Conservation (phyloP, 2,797 vertebrate genomes). For the Mustela erminea region DNA sequence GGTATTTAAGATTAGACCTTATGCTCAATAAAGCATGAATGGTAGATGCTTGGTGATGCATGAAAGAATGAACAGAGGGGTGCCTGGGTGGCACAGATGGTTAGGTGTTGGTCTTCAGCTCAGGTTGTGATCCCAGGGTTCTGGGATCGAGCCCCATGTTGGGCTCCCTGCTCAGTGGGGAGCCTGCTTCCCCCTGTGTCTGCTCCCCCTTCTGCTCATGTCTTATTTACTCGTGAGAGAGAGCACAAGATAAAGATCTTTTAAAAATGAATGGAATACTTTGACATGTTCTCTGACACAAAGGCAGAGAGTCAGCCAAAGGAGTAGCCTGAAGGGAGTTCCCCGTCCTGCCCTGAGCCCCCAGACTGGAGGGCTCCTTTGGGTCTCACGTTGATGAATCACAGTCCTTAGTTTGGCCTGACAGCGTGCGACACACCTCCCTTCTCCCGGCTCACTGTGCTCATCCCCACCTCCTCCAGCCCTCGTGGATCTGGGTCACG, state of each 20-base stretch:
- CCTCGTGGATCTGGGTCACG: conserved; percentile 48
- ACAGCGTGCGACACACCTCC: neutral
- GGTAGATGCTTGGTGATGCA: neutral
- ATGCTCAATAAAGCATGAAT: neutral
- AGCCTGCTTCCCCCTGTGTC: neutral
- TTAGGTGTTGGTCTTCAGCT: neutral
- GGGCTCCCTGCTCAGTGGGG: neutral
- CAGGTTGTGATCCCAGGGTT: neutral
- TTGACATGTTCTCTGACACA: neutral
- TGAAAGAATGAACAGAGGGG: neutral
- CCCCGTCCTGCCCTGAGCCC: neutral
- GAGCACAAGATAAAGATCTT: neutral
- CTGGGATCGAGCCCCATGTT: neutral
- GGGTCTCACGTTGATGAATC: neutral
- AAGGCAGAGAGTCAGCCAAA: neutral
- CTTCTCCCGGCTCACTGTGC: neutral
- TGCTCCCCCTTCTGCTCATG: neutral
- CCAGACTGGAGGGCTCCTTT: neutral
- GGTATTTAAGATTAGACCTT: neutral
- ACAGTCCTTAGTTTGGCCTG: neutral
- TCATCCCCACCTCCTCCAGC: neutral
- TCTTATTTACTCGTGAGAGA: no score
- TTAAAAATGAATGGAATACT: neutral
- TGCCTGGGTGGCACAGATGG: neutral
- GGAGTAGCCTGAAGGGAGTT: neutral